These are phyloP conservation scores for Camponotus vicinus DNA, from an alignment of 1,140 invertebrate species.

Conservation along the genomic window DNA sequence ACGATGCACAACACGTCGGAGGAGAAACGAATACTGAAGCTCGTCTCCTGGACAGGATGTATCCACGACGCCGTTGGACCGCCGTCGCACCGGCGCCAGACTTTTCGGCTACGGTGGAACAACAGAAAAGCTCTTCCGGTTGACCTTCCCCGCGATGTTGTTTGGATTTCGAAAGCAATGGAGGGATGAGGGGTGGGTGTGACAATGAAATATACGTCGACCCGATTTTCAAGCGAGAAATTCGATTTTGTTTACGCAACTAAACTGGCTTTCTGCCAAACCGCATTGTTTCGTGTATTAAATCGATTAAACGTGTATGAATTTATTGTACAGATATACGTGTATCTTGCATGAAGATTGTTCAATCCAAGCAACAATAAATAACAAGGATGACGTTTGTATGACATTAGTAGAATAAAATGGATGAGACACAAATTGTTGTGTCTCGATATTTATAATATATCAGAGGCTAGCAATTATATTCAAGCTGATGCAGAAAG, in stretches of 20 bases:
- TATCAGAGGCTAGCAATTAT: background rate
- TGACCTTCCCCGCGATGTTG: constrained; percentile 68
- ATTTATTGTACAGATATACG: background rate
- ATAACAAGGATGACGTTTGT: background rate
- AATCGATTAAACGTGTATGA: background rate
- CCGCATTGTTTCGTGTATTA: constrained; percentile 33
- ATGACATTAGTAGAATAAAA: background rate
- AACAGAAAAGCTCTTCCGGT: constrained; percentile 79
- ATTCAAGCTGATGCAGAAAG: background rate
- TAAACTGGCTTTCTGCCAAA: constrained; percentile 31
- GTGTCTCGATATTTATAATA: background rate
- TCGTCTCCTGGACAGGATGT: constrained; percentile 16
- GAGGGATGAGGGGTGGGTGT: background rate
- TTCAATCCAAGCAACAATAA: background rate
- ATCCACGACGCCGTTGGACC: constrained; percentile 67
- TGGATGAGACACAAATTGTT: background rate
- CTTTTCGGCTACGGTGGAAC: constrained; percentile 72
- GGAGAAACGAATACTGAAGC: constrained; percentile 36
- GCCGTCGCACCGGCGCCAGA: constrained; percentile 76
- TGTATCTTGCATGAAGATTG: background rate
- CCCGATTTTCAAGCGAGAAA: constrained; percentile 14
- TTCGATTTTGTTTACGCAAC: constrained; percentile 31
- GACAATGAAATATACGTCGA: constrained; percentile 16
- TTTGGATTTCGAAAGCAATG: constrained; percentile 13
- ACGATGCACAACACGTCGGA: background rate